Percentiles rank a stretch among this genome's conserved stretches.
Evolutionary conservation across 2,113 vertebrate species (phyloP).

Genomic region (Vulpes vulpes): DNA sequence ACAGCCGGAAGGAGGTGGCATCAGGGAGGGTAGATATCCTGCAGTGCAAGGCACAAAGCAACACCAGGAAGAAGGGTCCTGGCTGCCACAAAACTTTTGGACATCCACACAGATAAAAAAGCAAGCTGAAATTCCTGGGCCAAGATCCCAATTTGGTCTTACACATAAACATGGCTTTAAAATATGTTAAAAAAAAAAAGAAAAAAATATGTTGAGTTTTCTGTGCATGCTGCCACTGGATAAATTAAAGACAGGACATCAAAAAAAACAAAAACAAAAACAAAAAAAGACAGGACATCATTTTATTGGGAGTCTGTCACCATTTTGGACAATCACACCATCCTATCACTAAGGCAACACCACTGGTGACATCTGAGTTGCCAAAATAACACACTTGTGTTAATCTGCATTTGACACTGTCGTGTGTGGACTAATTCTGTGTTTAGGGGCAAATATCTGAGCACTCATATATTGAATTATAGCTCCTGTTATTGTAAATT

Average conservation of each 20-base stretch:
- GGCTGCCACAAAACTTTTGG: neutral
- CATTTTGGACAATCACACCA: neutral
- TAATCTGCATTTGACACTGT: fast-evolving
- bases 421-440: neutral
- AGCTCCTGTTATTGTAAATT: neutral
- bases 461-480: fast-evolving
- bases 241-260: neutral
- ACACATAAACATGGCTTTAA: fast-evolving
- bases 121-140: neutral
- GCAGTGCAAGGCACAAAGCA: neutral
- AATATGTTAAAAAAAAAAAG: too few species aligned
- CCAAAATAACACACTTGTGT: conserved; percentile 25
- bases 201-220: neutral
- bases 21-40: neutral
- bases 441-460: neutral
- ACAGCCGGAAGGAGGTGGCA: neutral
- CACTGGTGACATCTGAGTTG: neutral
- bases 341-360: neutral
- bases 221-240: neutral
- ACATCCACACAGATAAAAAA: fast-evolving
- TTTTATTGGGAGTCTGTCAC: neutral
- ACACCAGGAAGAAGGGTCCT: neutral
- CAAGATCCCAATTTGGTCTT: neutral
- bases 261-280: too few species aligned
- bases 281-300: neutral